Evolutionary conservation across 2,888 invertebrate genomes (phyloP).

Genomic region (Malthinus flaveolus): DNA sequence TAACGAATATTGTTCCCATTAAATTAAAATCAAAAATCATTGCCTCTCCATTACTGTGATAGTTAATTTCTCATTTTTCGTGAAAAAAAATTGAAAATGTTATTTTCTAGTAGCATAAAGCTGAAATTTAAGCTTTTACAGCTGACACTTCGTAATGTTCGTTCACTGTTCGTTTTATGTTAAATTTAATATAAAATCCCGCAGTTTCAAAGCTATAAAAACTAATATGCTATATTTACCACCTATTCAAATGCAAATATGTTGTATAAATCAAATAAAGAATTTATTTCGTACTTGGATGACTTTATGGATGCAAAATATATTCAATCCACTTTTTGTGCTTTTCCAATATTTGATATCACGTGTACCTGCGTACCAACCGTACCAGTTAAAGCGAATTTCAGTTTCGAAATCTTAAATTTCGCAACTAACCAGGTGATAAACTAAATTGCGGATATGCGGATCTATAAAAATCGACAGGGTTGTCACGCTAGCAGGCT

Average conservation of each 20-base stretch:
- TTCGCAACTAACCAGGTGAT: too few relatives aligned
- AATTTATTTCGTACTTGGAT: constrained; percentile 26
- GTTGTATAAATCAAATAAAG: constrained; percentile 26
- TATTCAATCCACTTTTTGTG: constrained; percentile 25
- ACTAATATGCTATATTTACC: constrained; percentile 26
- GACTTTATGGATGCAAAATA: constrained; percentile 24
- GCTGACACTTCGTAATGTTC: constrained; percentile 18
- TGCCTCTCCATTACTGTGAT: background rate
- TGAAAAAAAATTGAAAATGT: constrained; percentile 4
- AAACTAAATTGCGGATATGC: too few relatives aligned
- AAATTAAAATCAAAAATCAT: background rate
- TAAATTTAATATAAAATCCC: constrained; percentile 25
- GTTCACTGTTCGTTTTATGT: constrained; percentile 17
- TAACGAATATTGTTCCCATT: too few relatives aligned
- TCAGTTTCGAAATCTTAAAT: too few relatives aligned
- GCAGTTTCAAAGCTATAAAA: constrained; percentile 22
- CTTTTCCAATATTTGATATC: constrained; percentile 26
- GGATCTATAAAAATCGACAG: too few relatives aligned
- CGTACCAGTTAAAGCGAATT: too few relatives aligned
- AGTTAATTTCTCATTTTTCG: background rate
- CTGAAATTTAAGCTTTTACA: constrained; percentile 11
- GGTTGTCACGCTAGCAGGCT: too few relatives aligned
- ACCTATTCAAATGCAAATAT: constrained; percentile 28
- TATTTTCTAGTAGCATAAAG: constrained; percentile 3
- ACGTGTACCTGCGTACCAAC: constrained; percentile 3